Evolutionary conservation across 2,888 invertebrate species (phyloP), one percentile per base, ranked within the genome.

Genomic region (Brachylomia viminalis): DNA sequence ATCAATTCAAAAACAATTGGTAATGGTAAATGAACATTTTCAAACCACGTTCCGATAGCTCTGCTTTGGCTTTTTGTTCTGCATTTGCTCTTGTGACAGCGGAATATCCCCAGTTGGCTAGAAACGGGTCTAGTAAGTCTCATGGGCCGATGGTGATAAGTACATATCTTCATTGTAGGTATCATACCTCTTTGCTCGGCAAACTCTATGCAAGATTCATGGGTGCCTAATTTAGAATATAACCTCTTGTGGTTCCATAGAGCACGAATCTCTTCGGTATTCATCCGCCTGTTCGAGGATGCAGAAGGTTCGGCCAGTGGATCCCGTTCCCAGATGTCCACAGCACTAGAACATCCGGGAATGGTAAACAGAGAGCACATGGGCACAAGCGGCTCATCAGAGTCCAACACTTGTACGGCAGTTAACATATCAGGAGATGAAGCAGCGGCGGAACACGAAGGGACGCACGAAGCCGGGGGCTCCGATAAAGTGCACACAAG

Each of bases 161-260:
- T 0, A 42, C 64, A 64, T 17, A 42, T 27, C 49, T 49, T 66
- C 2, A 10, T 23, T 10, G 23, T 66, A 13, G 47, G 33, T 47
- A 66, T 23, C 66, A 66, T 33, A 23, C 66, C 66, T 66, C 49
- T 49, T 49, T 66, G 49, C 33, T 66, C 66, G 1, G 66, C 66
- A 66, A 66, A 66, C 33, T 66, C 45, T 45, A 54, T 30, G 13
- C 66, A 69, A 33, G 68, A n/a, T 27, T 56, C 54, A n/a, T 33
- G 42, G 68, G 64, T 64, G 27, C 64, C 42, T 45, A 64, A 45
- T 45, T 27, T 64, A 3, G 64, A 45, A 64, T 27, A 64, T 45
- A 64, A 64, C 20, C 64, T 42, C 45, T 45, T 64, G 27, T 64
- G 0, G 42, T 45, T 64, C 64, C 64, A 64, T 1, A 64, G 27